A percentile compares a stretch with the other conserved stretches of the same genome.
These are phyloP conservation scores for Raphicerus campestris DNA, from an alignment of 2,113 vertebrate genomes.

Conservation along the genomic window DNA sequence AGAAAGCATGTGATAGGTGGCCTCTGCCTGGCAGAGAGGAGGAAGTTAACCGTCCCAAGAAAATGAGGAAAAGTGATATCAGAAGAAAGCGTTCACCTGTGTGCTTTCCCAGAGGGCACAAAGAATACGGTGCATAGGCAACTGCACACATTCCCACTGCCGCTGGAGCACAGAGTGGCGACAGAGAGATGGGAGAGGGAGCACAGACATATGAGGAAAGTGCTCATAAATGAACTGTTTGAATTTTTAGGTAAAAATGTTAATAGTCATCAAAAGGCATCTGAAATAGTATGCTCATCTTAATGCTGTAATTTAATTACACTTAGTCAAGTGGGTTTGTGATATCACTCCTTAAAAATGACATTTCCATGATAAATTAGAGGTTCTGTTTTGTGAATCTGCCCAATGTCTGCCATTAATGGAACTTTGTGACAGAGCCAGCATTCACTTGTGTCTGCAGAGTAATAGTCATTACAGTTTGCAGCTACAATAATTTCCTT, in stretches of 20 bases:
- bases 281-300: not conserved
- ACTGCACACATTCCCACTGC: not conserved
- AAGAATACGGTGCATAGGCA: not conserved
- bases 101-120: not conserved
- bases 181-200: not conserved
- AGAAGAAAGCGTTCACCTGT: not conserved
- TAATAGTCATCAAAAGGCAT: not conserved
- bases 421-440: not conserved
- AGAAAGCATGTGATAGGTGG: not conserved
- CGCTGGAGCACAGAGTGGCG: not conserved
- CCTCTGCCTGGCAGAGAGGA: not conserved
- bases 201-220: not conserved
- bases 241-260: not conserved
- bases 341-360: not conserved
- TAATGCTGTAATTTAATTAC: not conserved
- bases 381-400: not conserved
- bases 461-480: not conserved
- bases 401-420: not conserved
- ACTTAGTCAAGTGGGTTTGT: not conserved
- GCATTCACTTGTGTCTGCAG: not conserved
- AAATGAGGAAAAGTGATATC: not conserved
- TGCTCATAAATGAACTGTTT: not conserved
- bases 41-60: not conserved
- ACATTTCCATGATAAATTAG: not conserved
- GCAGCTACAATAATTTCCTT: not conserved